Evolutionary conservation across 2,113 vertebrate species (phyloP).

Genomic region (Orthonyx spaldingii): DNA sequence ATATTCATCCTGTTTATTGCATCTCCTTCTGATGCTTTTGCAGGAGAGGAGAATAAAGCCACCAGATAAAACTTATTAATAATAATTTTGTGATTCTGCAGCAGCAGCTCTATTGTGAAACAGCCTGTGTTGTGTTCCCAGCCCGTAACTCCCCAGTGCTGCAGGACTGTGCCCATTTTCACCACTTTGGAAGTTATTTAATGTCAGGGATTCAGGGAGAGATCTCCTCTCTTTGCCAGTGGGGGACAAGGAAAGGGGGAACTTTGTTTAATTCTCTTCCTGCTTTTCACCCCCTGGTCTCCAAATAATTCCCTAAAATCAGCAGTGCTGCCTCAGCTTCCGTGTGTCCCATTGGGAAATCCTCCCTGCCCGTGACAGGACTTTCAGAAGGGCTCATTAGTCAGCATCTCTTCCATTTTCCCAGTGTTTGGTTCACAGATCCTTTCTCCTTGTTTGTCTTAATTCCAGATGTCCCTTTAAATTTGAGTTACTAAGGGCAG

Average conservation of each 20-base stretch:
- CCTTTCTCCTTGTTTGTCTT: background rate
- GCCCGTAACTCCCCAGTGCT: background rate
- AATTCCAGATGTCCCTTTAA: constrained; percentile 9
- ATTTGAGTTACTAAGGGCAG: background rate
- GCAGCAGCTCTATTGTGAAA: background rate
- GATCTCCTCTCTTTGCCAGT: background rate
- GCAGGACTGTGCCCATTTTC: background rate
- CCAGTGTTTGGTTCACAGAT: background rate
- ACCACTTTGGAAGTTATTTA: background rate
- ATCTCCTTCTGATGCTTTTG: background rate
- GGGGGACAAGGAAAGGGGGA: too few species aligned
- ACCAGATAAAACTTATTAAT: constrained; percentile 1
- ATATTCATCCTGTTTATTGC: constrained; percentile 34
- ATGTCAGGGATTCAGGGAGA: background rate
- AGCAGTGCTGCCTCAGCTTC: background rate
- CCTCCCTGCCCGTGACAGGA: background rate
- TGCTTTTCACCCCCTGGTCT: background rate
- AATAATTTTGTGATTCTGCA: background rate
- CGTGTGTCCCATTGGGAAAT: background rate
- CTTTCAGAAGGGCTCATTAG: background rate
- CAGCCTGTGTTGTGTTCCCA: background rate
- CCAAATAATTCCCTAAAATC: background rate
- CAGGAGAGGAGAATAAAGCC: background rate
- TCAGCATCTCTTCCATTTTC: background rate
- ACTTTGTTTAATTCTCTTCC: background rate